phyloP scores from a whole-genome alignment of 1,140 invertebrate genomes.

The Fopius arisanus region DNA sequence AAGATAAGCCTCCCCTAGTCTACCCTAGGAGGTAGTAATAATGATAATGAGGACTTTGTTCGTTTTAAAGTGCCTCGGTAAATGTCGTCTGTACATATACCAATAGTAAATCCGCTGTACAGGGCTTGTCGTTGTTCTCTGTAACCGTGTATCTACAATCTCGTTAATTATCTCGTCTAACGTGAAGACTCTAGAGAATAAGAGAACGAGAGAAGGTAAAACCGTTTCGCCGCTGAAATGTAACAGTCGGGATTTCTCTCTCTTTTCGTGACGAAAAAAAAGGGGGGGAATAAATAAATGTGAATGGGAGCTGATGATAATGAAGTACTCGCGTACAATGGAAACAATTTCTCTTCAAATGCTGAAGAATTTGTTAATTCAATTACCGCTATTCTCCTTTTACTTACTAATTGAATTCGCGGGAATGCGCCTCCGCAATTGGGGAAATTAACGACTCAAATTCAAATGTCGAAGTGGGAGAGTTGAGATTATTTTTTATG shows the following conservation, averaged over 20 bases:
- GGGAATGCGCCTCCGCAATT: not conserved
- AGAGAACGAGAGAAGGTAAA: slow-evolving; percentile 18
- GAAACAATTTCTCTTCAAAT: not conserved
- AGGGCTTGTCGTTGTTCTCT: slow-evolving; percentile 33
- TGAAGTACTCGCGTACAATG: not conserved
- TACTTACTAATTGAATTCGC: not conserved
- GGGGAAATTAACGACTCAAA: slow-evolving; percentile 6
- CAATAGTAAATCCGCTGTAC: not conserved
- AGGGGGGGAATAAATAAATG: not conserved
- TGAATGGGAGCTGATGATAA: not conserved
- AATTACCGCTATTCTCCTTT: not conserved
- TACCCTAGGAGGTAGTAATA: slow-evolving; percentile 40
- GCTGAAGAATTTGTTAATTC: not conserved
- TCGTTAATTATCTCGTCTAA: slow-evolving; percentile 46
- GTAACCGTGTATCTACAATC: slow-evolving; percentile 43
- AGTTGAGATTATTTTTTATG: not conserved
- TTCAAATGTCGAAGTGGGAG: not conserved
- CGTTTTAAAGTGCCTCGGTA: slow-evolving; percentile 27
- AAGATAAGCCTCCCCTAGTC: slow-evolving; percentile 40
- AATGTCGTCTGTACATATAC: not conserved
- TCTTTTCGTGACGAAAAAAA: not conserved
- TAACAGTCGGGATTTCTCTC: not conserved
- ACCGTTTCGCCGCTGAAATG: slow-evolving; percentile 12
- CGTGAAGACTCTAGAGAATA: not conserved
- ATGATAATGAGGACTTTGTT: slow-evolving; percentile 47